These are phyloP conservation scores for Macquaria australasica DNA, from an alignment of 2,113 vertebrate genomes.

Conservation along the genomic window DNA sequence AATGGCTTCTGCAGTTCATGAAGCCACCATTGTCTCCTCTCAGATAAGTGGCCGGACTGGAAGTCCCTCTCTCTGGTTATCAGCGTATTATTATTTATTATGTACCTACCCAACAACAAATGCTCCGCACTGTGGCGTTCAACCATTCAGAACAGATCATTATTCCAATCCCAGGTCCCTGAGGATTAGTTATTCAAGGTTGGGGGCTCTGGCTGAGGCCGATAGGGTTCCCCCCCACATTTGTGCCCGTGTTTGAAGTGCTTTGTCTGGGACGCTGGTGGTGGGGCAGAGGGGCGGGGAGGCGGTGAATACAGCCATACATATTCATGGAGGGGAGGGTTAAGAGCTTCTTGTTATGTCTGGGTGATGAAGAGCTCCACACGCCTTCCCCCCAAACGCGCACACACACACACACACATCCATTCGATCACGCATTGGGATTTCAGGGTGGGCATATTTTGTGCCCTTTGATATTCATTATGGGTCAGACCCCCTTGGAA, in stretches of 20 bases:
- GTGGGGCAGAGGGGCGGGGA: conserved; percentile 52
- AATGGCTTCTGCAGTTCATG: conserved; percentile 57
- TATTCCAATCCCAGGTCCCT: conserved; percentile 69
- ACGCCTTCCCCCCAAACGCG: conserved; percentile 51
- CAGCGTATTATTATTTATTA: conserved; percentile 26
- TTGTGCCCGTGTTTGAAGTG: conserved; percentile 79
- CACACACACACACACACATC: neutral
- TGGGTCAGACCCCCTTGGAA: conserved; percentile 36
- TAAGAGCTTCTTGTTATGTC: conserved; percentile 75
- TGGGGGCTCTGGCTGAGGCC: conserved; percentile 63
- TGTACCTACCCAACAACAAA: conserved; percentile 48
- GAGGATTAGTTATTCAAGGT: conserved; percentile 68
- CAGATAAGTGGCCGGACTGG: conserved; percentile 39
- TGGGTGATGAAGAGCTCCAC: conserved; percentile 64
- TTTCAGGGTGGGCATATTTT: conserved; percentile 52
- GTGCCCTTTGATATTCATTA: conserved; percentile 65
- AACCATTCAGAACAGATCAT: conserved; percentile 61
- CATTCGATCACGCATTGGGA: conserved; percentile 29
- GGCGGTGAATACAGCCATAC: conserved; percentile 55
- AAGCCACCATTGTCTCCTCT: conserved; percentile 64
- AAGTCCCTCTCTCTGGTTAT: conserved; percentile 45
- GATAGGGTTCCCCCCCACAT: conserved; percentile 61
- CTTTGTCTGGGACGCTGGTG: conserved; percentile 81
- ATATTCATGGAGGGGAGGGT: conserved; percentile 80
- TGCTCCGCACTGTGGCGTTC: conserved; percentile 26